Evolutionary conservation across 2,113 vertebrate species (phyloP), one percentile per base, ranked within the genome.

Genomic region (Hippocampus zosterae): DNA sequence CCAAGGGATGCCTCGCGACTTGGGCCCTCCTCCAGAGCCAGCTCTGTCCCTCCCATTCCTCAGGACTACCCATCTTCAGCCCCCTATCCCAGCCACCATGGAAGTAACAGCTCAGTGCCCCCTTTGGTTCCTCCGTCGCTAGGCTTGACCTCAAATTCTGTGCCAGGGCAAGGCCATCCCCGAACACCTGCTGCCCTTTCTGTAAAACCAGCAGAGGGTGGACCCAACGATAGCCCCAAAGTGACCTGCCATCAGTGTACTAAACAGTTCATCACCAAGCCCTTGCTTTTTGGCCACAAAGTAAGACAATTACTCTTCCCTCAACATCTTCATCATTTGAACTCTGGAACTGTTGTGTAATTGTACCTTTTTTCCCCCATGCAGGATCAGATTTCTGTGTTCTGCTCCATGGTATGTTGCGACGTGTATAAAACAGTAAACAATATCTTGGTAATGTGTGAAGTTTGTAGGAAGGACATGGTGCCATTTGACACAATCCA

Each of bases 191-290:
- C 74, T 2, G 67, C 48, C 64, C 73, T 80, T 56, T 63, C 68
- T 9, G 63, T 18, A 21, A 84, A 81, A 62, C 52, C 41, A 40
- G 66, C 67, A 29, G 82, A 80, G 48, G 71, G 63, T 0, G 59
- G 52, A 16, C 16, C 48, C 9, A n/a, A 60, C 10, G 70, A 74
- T 8, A 0, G 18, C 46, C 60, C 92, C 12, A 94, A 92, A 84
- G 91, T 98, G 75, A 94, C 90, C 84, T 98, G 97, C 90, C 93
- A 95, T 75, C 94, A 96, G 85, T 98, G 97, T 88, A 94, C 81
- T 68, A 92, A 92, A 65, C 89, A 85, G 46, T 96, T 98, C 78
- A 90, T 84, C 75, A 92, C 87, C 70, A 98, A 97, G 84, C 97
- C 97, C 0, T 92, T 95, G 42, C 90, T 98, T 60, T 88, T 98